Evolutionary conservation across 2,113 vertebrate species (phyloP), one percentile per base, ranked within the genome.

Genomic region (Saccopteryx leptura): DNA sequence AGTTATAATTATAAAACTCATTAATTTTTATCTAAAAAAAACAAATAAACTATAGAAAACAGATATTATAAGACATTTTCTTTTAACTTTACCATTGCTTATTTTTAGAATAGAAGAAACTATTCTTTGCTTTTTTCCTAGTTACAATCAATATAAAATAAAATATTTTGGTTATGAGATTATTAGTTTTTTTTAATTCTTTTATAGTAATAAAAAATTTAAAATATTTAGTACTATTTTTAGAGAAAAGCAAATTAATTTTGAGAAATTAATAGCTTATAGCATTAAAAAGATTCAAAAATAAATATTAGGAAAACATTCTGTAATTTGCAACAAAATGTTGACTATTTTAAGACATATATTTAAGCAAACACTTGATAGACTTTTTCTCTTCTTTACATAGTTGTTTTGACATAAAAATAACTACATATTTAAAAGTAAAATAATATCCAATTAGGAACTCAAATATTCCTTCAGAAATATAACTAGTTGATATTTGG

Each of bases 391-490:
- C 76, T 72, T 26, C 46, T 81, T 82, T 26, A 91, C 80, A 66
- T 74, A 52, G 15, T 19, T 61, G 24, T 81, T 80, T 86, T 75
- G 60, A 88, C 21, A 69, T 15, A 94, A 63, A 21, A 46, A 61
- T 74, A 63, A 8, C 31, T 85, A 74, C 1, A 23, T 54, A 56
- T 54, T 94, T 61, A 82, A 86, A 88, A 61, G 21, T 65, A 78
- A 93, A 72, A 39, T 92, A 17, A 31, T 52, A 86, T 28, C 13
- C 19, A 86, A 63, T 69, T 79, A 87, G 50, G 26, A 86, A 52
- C 68, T 88, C 89, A 78, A 76, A 71, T 76, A 83, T 78, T 69
- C 54, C 61, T 83, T 46, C 39, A 71, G n/a, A 83, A 63, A 69
- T 92, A 92, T 46, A 69, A 61, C 39, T 61, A 8, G 19, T 52